Evolutionary conservation across 2,888 invertebrate genomes (phyloP), one percentile per base, ranked within the genome.

Genomic region (Cantharis flavilabris): DNA sequence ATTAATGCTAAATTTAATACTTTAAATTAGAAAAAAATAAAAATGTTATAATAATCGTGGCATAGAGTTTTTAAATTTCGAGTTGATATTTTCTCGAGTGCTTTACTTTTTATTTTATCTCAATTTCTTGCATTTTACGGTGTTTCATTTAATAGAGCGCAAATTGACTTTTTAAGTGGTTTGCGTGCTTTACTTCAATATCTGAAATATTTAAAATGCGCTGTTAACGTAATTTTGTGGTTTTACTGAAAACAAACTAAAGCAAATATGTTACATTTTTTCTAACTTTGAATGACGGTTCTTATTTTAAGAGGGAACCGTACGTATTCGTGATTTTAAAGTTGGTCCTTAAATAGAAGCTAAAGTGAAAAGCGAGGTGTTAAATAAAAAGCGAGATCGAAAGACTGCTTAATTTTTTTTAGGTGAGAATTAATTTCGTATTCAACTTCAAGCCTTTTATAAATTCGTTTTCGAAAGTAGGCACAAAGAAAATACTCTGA

Each of bases 141-240:
- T 26, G 65, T 26, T 67, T 67, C 65, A 26, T 67, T 67, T 67
- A 67, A 67, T 23, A 67, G 65, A 67, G 65, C 65, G 65, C 20
- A 67, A 67, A 67, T 67, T 67, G 65, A 26, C 65, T 67, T 67
- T 67, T 67, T 67, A 67, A 67, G 65, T 67, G 65, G 65, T 20
- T 67, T 13, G 65, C 65, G 65, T 67, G 65, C 65, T 67, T 67
- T 67, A 23, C 65, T 67, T 20, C 65, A 67, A 67, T 67, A 26
- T 67, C n/a, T 67, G 65, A 67, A 26, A 67, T 67, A 67, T 67
- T 67, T 67, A 67, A 67, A 67, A 67, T n/a, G 49, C 9, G 49
- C 49, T 49, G 49, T 49, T 49, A 49, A 7, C 65, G 65, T 26
- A 67, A 67, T 67, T 67, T 67, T 67, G 65, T 67, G 49, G 49